phyloP scores from a whole-genome alignment of 2,797 vertebrate species.

The Alexandromys oeconomus region DNA sequence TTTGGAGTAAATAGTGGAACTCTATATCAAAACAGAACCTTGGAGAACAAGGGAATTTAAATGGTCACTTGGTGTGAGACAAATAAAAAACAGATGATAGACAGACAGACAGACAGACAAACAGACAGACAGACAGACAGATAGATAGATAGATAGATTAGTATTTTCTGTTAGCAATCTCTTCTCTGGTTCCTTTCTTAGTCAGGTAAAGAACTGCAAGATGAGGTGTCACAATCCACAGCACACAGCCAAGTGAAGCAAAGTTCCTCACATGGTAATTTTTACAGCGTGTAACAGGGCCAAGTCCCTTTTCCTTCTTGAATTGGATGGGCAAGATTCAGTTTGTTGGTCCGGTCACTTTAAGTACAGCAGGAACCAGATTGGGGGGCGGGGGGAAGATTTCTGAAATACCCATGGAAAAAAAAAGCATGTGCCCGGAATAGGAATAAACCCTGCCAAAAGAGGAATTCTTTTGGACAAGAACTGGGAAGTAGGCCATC shows the following conservation, averaged over 20 bases:
- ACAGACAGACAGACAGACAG: too few species aligned
- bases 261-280: background rate
- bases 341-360: background rate
- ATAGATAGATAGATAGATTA: background rate
- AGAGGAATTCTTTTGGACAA: background rate
- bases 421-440: background rate
- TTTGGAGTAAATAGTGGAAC: background rate
- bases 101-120: fast-evolving
- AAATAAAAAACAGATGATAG: background rate
- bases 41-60: background rate
- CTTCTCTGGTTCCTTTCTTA: background rate
- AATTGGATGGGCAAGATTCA: background rate
- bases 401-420: background rate
- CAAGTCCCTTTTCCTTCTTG: background rate
- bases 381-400: background rate
- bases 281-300: background rate
- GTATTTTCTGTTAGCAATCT: background rate
- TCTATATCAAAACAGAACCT: background rate
- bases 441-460: background rate
- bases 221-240: background rate
- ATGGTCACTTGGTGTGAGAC: background rate
- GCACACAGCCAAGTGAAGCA: background rate
- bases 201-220: background rate
- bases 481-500: background rate
- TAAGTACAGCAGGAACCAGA: background rate